A percentile compares a stretch with the other conserved stretches of the same genome.
phyloP scores from a whole-genome alignment of 2,113 vertebrate genomes.

The Phaetusa simplex region DNA sequence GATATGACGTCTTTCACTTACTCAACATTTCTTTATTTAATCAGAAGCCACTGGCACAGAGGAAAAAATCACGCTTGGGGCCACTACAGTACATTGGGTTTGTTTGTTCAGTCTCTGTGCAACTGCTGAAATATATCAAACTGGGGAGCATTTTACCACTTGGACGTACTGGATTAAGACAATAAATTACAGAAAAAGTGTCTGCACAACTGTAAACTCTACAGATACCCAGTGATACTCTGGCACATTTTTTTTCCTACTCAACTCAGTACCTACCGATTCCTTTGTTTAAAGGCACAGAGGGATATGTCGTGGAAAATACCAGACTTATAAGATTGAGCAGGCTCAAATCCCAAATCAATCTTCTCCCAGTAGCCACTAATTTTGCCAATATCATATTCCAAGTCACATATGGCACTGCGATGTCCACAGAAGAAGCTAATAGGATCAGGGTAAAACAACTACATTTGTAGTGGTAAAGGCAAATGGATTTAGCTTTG shows the following conservation, averaged over 20 bases:
- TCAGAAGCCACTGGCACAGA: neutral
- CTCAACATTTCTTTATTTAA: neutral
- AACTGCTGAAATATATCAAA: neutral
- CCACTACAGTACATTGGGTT: neutral
- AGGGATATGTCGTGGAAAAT: neutral
- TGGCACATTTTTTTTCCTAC: neutral
- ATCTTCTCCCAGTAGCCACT: neutral
- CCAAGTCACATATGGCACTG: neutral
- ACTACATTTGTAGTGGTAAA: neutral
- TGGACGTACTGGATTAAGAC: neutral
- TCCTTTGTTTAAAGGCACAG: neutral
- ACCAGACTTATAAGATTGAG: fast-evolving
- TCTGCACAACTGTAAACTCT: neutral
- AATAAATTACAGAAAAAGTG: neutral
- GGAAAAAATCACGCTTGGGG: neutral
- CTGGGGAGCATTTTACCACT: neutral
- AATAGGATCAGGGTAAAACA: neutral
- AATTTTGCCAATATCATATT: neutral
- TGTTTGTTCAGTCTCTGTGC: neutral
- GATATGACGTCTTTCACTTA: neutral
- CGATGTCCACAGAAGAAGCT: neutral
- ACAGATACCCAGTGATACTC: neutral
- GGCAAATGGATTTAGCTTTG: neutral
- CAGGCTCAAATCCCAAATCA: neutral
- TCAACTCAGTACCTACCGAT: neutral